Evolutionary conservation across 64 coral and sea anemone species (phyloP).

Genomic region (Montipora foliosa): DNA sequence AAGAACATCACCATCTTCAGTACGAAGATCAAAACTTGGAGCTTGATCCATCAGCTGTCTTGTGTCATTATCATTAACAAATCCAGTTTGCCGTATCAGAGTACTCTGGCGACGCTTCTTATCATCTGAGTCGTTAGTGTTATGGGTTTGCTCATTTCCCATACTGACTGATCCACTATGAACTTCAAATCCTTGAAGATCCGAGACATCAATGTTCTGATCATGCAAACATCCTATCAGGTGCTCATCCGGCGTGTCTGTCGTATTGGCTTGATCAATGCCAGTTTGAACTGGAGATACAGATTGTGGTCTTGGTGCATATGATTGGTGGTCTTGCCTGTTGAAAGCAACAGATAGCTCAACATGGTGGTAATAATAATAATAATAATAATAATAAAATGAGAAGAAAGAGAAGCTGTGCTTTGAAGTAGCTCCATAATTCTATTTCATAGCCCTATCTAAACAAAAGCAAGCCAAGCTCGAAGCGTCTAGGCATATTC

Average conservation of each 20-base stretch:
- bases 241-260: not conserved
- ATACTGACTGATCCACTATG: slow-evolving; percentile 57
- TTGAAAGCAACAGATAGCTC: not conserved
- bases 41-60: slow-evolving; percentile 1
- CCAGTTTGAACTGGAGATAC: not conserved
- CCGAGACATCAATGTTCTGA: slow-evolving; percentile 79
- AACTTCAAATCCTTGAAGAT: slow-evolving; percentile 85
- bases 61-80: slow-evolving; percentile 55
- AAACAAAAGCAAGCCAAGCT: no score
- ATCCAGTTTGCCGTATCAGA: slow-evolving; percentile 71
- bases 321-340: not conserved
- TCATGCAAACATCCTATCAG: not conserved
- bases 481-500: no score
- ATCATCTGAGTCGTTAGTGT: slow-evolving; percentile 4
- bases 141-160: slow-evolving; percentile 41
- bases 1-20: slow-evolving; percentile 69
- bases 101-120: slow-evolving; percentile 47
- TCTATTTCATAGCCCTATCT: no score
- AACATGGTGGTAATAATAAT: not conserved
- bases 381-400: no score
- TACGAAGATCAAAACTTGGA: slow-evolving; percentile 80
- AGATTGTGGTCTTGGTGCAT: not conserved
- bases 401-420: no score
- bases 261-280: not conserved
- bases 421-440: no score